Evolutionary conservation across 2,888 invertebrate species (phyloP), one percentile per base, ranked within the genome.

Genomic region (Pelosia muscerda): DNA sequence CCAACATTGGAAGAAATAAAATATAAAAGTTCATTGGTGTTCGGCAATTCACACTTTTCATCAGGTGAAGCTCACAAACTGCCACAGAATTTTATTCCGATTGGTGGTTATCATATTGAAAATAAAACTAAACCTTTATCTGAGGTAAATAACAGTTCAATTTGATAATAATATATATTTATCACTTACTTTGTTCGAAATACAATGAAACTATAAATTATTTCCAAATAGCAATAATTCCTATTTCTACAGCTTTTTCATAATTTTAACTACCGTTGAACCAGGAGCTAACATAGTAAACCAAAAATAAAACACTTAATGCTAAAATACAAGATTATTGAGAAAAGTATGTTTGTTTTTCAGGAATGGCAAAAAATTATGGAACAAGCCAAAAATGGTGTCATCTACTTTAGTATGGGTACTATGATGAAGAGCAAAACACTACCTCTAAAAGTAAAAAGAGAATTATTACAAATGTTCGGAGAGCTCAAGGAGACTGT

Each of bases 341-440:
- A 28, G 15, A 57, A 56, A 23, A n/a, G 10, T 34, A 9, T 13
- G 8, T 31, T 2, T 22, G 0, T 10, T n/a, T 81, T 75, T 19
- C 58, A 81, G 80, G 66, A 74, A 19, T 61, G 79, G 19, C 66
- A 81, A 68, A 81, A 74, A 34, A 65, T 84, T 59, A 77, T 95
- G 77, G 92, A 93, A 34, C 82, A 79, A 10, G 85, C 94, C 0
- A 84, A 83, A 22, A 72, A 94, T 58, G 95, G 95, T 1, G 92
- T 93, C 0, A 89, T 95, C 31, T 93, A 90, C 79, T 95, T 95
- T 74, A 95, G 94, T 71, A 83, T 95, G 87, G 95, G 95, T 0
- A 88, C 92, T 0, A 87, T 88, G 53, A 75, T 93, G 59, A 83
- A 87, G 34, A 89, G 90, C 58, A 86, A 83, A 54, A 82, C 86